Conservation (phyloP, 2,113 vertebrate species). For the Nibea coibor region DNA sequence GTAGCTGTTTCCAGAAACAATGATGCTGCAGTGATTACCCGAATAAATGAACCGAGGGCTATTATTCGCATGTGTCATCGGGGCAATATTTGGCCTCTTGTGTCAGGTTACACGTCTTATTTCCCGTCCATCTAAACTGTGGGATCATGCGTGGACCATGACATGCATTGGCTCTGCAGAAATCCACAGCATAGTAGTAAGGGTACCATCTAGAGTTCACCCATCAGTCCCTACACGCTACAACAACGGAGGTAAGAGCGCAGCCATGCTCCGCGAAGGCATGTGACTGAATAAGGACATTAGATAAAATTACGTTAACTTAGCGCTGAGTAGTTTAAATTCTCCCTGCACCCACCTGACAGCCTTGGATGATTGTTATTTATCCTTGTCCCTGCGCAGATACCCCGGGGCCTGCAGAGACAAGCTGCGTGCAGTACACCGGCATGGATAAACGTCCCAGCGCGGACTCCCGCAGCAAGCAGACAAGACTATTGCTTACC, state of each 20-base stretch:
- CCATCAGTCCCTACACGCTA: constrained; percentile 52
- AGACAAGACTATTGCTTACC: constrained; percentile 68
- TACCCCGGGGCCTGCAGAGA: constrained; percentile 70
- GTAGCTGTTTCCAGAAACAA: neutral
- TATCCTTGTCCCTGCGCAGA: constrained; percentile 71
- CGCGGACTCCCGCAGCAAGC: constrained; percentile 67
- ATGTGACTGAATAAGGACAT: constrained; percentile 68
- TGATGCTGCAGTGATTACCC: constrained; percentile 31
- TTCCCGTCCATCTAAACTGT: constrained; percentile 13
- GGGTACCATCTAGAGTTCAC: constrained; percentile 58
- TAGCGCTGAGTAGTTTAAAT: constrained; percentile 58
- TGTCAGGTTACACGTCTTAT: neutral
- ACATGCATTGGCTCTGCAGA: constrained; percentile 61
- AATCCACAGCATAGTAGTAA: constrained; percentile 55
- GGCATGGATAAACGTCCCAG: constrained; percentile 71
- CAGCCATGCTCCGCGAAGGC: constrained; percentile 58
- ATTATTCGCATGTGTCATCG: constrained; percentile 6
- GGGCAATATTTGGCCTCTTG: neutral
- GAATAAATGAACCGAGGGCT: neutral
- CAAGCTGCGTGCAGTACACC: constrained; percentile 55
- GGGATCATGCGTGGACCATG: constrained; percentile 27
- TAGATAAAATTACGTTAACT: constrained; percentile 57
- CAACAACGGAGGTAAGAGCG: constrained; percentile 33
- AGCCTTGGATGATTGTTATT: constrained; percentile 56
- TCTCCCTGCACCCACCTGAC: constrained; percentile 58